These are phyloP conservation scores for Nesidiocoris tenuis DNA, from an alignment of 2,888 invertebrate species.

Conservation along the genomic window DNA sequence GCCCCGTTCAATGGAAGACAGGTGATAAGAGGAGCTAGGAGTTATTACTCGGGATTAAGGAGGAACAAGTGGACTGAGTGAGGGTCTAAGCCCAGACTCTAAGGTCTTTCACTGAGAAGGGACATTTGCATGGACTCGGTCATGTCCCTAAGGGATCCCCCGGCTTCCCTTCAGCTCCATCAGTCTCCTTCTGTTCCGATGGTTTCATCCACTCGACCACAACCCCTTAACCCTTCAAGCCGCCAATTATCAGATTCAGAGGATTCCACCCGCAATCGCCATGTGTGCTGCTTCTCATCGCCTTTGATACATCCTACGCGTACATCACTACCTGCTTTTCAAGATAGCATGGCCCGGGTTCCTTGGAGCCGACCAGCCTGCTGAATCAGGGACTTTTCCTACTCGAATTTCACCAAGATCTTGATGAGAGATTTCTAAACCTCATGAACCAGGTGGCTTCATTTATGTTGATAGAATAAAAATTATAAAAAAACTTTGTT, in stretches of 20 bases:
- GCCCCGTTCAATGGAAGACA: neutral
- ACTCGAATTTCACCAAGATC: no score
- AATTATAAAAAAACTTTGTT: no score
- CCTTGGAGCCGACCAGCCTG: no score
- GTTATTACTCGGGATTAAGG: constrained; percentile 36
- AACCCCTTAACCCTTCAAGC: neutral
- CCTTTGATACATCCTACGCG: no score
- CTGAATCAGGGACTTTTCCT: no score
- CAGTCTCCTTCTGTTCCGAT: neutral
- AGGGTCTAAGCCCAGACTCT: neutral
- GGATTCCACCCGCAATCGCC: neutral
- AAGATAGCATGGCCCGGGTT: no score
- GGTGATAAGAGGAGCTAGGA: constrained; percentile 37
- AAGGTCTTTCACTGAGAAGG: neutral
- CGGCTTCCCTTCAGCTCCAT: neutral
- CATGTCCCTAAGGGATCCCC: constrained; percentile 22
- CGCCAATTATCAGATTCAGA: constrained; percentile 35
- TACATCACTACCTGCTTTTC: no score
- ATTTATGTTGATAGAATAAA: no score
- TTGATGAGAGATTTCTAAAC: no score
- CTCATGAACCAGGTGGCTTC: no score
- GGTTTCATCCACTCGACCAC: neutral
- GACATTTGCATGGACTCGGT: constrained; percentile 36
- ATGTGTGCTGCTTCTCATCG: constrained; percentile 6
- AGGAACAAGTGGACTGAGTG: neutral